These are phyloP conservation scores for Ennomos erosarius DNA, from an alignment of 2,888 invertebrate species.

Conservation along the genomic window DNA sequence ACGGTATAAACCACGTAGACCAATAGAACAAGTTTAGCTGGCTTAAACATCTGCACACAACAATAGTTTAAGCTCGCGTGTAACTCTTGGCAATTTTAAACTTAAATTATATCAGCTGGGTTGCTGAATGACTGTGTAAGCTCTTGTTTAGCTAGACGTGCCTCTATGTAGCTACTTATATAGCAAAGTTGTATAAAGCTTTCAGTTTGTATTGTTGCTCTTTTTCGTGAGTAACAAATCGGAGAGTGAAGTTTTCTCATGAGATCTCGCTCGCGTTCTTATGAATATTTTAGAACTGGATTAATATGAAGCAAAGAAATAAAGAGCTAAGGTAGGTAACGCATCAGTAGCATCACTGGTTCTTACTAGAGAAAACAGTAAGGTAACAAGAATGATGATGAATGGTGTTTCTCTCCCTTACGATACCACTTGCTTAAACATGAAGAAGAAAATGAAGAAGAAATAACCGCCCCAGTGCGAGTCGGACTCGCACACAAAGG, in stretches of 20 bases:
- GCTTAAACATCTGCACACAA: conserved; percentile 28
- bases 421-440: too few species aligned
- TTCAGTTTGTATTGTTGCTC: conserved; percentile 5
- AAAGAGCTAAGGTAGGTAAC: too few species aligned
- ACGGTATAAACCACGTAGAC: conserved; percentile 1
- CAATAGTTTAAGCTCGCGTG: conserved; percentile 35
- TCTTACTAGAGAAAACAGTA: too few species aligned
- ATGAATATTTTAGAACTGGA: too few species aligned
- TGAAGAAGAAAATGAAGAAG: too few species aligned
- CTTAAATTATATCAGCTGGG: conserved; percentile 46
- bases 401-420: too few species aligned
- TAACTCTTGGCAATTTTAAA: conserved; percentile 47
- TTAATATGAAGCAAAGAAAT: too few species aligned
- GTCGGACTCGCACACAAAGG: too few species aligned
- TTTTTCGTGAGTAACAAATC: conserved; percentile 15
- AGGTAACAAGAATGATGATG: too few species aligned
- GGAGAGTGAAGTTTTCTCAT: not conserved
- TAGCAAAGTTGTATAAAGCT: conserved; percentile 17
- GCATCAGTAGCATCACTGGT: too few species aligned
- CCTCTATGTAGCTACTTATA: conserved; percentile 1
- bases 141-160: not conserved
- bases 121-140: conserved; percentile 13
- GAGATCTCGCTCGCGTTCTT: too few species aligned
- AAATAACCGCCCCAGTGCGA: too few species aligned
- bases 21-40: conserved; percentile 15